Evolutionary conservation across 2,888 invertebrate species (phyloP).

Genomic region (Glyphotaelius pellucidus): DNA sequence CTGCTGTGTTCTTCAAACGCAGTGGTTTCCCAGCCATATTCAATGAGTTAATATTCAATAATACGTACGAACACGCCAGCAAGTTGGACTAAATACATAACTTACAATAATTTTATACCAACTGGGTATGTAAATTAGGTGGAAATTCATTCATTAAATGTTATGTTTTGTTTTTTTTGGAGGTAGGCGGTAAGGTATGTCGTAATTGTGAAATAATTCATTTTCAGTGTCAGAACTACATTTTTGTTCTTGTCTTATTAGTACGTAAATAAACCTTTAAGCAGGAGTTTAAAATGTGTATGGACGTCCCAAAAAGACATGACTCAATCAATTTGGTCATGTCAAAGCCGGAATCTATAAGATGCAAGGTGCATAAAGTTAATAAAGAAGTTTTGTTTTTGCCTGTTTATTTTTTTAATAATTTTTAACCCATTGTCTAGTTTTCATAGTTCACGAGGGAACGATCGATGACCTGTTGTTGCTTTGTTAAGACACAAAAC

Average conservation of each 20-base stretch:
- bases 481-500: no score
- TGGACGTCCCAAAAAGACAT: background rate
- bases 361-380: no score
- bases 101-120: slow-evolving; percentile 2
- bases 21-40: background rate
- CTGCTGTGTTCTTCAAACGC: background rate
- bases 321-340: background rate
- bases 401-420: no score
- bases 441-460: no score
- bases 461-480: no score
- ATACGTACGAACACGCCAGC: background rate
- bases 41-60: background rate
- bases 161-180: background rate
- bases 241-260: background rate
- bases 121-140: background rate
- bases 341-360: background rate
- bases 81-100: background rate
- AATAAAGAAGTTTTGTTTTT: no score
- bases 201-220: slow-evolving; percentile 2
- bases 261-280: background rate
- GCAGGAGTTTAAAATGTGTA: background rate
- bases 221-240: background rate
- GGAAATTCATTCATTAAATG: background rate
- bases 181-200: background rate
- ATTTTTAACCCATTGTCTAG: no score